phyloP scores from a whole-genome alignment of 2,797 vertebrate species.

The Poeciliopsis presidionis region DNA sequence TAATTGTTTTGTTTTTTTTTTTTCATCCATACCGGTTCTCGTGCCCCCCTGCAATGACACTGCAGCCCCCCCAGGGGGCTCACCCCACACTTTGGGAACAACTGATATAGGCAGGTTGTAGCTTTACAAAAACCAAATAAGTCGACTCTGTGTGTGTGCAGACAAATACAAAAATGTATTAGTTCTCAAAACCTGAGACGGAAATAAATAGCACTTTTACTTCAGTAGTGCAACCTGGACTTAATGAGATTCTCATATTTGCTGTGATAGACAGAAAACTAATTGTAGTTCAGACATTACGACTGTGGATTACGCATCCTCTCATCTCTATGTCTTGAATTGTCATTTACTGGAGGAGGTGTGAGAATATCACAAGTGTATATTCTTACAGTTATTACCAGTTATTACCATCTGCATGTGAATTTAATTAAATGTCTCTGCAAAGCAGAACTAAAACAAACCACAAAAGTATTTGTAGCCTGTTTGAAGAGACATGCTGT shows the following conservation, averaged over 20 bases:
- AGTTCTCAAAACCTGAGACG: not conserved
- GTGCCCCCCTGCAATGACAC: too few relatives aligned
- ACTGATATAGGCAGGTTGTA: not conserved
- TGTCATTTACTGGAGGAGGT: not conserved
- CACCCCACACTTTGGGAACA: too few relatives aligned
- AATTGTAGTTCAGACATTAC: not conserved
- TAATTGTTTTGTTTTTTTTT: too few relatives aligned
- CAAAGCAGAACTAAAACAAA: conserved; percentile 2
- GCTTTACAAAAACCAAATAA: not conserved
- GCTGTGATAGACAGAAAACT: not conserved
- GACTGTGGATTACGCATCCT: not conserved
- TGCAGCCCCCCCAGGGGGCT: too few relatives aligned
- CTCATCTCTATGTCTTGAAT: not conserved
- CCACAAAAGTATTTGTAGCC: not conserved
- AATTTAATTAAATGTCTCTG: not conserved
- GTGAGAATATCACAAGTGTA: not conserved
- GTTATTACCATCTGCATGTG: not conserved
- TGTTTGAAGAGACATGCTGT: not conserved
- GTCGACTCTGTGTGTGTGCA: too few relatives aligned
- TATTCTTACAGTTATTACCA: conserved; percentile 2
- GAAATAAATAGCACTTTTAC: not conserved
- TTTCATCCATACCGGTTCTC: too few relatives aligned
- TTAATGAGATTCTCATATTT: not conserved
- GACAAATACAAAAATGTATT: not conserved
- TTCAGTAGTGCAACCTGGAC: not conserved